Percentiles rank a stretch among this genome's conserved stretches.
These are phyloP conservation scores for Trypoxylon attenuatum DNA, from an alignment of 2,888 invertebrate genomes.

Conservation along the genomic window DNA sequence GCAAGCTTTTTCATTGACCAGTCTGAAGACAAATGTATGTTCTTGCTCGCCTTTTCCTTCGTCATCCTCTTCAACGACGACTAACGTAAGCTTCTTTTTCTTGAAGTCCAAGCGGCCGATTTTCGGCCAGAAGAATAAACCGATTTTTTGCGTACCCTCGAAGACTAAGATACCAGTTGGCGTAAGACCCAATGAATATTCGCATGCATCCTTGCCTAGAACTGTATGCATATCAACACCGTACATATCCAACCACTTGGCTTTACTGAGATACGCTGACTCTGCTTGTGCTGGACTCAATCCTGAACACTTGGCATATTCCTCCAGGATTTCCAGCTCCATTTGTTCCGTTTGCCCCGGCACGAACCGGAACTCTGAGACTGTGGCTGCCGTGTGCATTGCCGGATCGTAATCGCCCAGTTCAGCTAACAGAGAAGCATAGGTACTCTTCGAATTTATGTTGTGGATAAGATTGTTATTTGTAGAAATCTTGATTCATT, in stretches of 20 bases:
- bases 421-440: conserved; percentile 82
- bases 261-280: conserved; percentile 94
- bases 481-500: no score
- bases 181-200: conserved; percentile 96
- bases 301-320: conserved; percentile 90
- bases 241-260: conserved; percentile 98
- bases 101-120: conserved; percentile 98
- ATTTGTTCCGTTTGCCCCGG: conserved; percentile 97
- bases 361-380: conserved; percentile 98
- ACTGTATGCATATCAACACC: conserved; percentile 99
- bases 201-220: conserved; percentile 95
- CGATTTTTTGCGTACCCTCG: conserved; percentile 97
- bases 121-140: conserved; percentile 99
- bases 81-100: conserved; percentile 96
- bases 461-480: no score
- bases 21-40: conserved; percentile 97
- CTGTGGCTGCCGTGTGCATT: conserved; percentile 95
- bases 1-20: conserved; percentile 97
- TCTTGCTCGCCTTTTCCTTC: conserved; percentile 94
- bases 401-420: conserved; percentile 96
- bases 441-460: neutral
- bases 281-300: conserved; percentile 97
- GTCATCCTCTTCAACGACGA: conserved; percentile 99
- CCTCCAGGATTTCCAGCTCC: conserved; percentile 95
- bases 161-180: conserved; percentile 99